A percentile compares a stretch with the other conserved stretches of the same genome.
phyloP scores from a whole-genome alignment of 2,113 vertebrate species.

The Equus przewalskii region DNA sequence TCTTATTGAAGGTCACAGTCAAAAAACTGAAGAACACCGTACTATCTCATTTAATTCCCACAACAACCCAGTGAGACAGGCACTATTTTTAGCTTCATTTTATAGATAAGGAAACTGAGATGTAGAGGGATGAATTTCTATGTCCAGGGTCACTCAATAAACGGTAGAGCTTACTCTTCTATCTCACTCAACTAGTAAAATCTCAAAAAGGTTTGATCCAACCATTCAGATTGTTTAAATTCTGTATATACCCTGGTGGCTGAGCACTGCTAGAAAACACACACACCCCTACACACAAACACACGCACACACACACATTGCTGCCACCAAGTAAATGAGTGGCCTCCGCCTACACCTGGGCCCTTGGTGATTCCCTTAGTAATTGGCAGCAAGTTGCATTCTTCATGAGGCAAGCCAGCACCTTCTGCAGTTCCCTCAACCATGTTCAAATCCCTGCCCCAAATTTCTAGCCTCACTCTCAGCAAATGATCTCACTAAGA shows the following conservation, averaged over 20 bases:
- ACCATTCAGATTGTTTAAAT: background rate
- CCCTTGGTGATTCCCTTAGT: background rate
- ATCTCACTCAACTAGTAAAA: background rate
- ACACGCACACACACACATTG: background rate
- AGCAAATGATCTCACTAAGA: background rate
- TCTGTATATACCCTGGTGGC: background rate
- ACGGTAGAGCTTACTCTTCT: background rate
- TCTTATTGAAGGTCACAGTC: background rate
- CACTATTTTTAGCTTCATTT: background rate
- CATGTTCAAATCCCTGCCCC: background rate
- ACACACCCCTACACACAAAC: background rate
- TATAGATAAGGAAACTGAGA: background rate
- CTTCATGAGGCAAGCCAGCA: background rate
- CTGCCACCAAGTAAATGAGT: background rate
- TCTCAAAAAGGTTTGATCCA: background rate
- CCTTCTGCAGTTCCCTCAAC: background rate
- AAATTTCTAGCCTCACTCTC: background rate
- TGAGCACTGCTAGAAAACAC: background rate
- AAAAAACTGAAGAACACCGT: background rate
- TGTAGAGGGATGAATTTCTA: background rate
- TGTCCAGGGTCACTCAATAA: background rate
- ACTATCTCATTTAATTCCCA: background rate
- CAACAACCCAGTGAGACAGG: background rate
- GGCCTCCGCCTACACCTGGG: background rate
- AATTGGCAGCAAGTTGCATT: background rate